These are phyloP conservation scores for Coregonus sp. DNA, from an alignment of 2,797 vertebrate genomes.

Conservation along the genomic window DNA sequence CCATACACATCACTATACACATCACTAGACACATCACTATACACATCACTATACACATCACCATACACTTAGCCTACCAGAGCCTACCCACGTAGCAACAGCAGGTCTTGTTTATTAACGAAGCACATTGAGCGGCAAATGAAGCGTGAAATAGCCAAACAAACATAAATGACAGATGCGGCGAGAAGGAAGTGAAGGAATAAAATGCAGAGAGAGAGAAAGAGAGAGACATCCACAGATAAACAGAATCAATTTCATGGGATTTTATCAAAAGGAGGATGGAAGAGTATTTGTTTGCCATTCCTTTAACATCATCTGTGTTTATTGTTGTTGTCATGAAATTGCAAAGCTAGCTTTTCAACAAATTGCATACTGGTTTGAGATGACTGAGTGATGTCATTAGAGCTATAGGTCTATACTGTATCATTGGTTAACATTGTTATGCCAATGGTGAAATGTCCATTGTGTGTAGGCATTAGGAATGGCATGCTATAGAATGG, in stretches of 20 bases:
- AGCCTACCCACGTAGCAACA: slow-evolving; percentile 32
- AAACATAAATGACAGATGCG: slow-evolving; percentile 53
- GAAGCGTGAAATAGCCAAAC: slow-evolving; percentile 71
- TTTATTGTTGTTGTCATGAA: neutral
- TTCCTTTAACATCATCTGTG: neutral
- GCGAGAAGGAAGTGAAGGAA: neutral
- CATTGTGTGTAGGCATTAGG: neutral
- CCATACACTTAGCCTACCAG: neutral
- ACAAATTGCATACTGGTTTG: neutral
- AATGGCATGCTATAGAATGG: neutral
- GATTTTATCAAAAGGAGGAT: slow-evolving; percentile 52
- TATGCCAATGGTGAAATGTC: neutral
- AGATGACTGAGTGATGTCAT: neutral
- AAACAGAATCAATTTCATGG: slow-evolving; percentile 73
- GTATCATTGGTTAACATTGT: neutral
- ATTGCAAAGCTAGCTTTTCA: neutral
- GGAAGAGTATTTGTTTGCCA: slow-evolving; percentile 44
- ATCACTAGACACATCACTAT: too few relatives aligned
- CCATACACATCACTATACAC: too few relatives aligned
- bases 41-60: too few relatives aligned
- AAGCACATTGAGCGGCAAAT: slow-evolving; percentile 63
- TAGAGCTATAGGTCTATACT: neutral
- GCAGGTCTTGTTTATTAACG: slow-evolving; percentile 69
- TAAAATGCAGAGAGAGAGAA: slow-evolving; percentile 24
- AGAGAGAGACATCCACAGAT: slow-evolving; percentile 34